Percentiles rank a stretch among this genome's conserved stretches.
Conservation (phyloP, 2,888 invertebrate species). For the Pseudanteris insignis region DNA sequence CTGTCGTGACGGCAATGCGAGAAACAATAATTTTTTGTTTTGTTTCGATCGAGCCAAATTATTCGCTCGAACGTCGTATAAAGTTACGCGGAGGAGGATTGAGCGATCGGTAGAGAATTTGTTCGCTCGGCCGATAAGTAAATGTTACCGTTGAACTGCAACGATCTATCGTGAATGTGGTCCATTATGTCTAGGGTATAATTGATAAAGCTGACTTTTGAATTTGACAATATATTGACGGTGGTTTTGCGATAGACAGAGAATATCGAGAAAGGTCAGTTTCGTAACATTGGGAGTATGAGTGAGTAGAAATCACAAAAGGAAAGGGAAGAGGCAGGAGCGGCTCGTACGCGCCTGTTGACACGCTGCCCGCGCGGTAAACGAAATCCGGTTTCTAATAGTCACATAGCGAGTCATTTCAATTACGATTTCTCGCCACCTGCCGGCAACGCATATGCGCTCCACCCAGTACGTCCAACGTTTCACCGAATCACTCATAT, state of each 20-base stretch:
- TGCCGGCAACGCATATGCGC: conserved; percentile 17
- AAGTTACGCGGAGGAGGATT: neutral
- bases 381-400: conserved; percentile 44
- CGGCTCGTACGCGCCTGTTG: conserved; percentile 41
- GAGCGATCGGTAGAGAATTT: conserved; percentile 9
- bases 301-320: conserved; percentile 41
- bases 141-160: conserved; percentile 38
- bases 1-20: too few species aligned
- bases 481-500: conserved; percentile 30
- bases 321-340: conserved; percentile 45
- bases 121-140: conserved; percentile 24
- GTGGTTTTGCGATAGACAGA: conserved; percentile 21
- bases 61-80: too few species aligned
- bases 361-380: conserved; percentile 29
- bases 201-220: conserved; percentile 37
- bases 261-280: conserved; percentile 43
- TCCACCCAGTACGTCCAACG: conserved; percentile 23
- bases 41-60: too few species aligned
- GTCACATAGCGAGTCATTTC: conserved; percentile 38
- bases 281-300: conserved; percentile 44
- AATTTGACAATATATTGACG: conserved; percentile 40
- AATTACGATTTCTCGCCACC: conserved; percentile 39
- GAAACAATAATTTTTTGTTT: too few species aligned
- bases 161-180: conserved; percentile 31
- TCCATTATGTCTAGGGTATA: conserved; percentile 26